Evolutionary conservation across 2,797 vertebrate genomes (phyloP), one percentile per base, ranked within the genome.

Genomic region (Catharus ustulatus): DNA sequence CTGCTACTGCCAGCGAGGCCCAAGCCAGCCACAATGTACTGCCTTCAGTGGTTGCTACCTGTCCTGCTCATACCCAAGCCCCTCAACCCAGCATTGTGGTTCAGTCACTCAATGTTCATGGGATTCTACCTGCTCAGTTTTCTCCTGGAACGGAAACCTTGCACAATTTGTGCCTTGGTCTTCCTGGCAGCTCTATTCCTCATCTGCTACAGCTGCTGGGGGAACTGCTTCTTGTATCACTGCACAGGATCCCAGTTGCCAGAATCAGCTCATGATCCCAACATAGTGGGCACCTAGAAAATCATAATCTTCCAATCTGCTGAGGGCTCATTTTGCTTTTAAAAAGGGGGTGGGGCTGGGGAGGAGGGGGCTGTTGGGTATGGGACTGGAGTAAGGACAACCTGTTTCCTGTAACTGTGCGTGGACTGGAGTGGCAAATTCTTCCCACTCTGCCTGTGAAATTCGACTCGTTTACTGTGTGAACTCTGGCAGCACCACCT

Each of bases 41-140:
- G 99, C 98, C 98, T 99, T 63, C 99, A 99, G 98, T 99, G 99
- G 99, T 97, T 99, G 83, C 98, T 99, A 20, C 99, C 99, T 1
- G 99, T 99, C 95, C 98, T 99, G 94, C 99, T 99, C 96, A 99
- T 99, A 97, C 99, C 99, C 92, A 99, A 99, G 96, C 99, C 99
- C 55, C 98, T 99, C 97, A 99, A 99, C 97, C 99, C 99, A 11
- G 99, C 99, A 1, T 96, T 99, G 97, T 99, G 99, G 99, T 99
- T 99, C 98, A 99, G 98, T 97, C 99, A 99, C 98, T 99, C 99
- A 72, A 99, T 99, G 99, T 99, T 99, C 97, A 99, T 99, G 99
- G 99, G 99, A 97, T 99, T 99, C 98, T 99, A 99, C 98, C 98
- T 99, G 97, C 99, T 99, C 96, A 99, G 99, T 98, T 99, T 99